Conservation (phyloP, 2,797 vertebrate species). For the Neosilurus hyrtlii region DNA sequence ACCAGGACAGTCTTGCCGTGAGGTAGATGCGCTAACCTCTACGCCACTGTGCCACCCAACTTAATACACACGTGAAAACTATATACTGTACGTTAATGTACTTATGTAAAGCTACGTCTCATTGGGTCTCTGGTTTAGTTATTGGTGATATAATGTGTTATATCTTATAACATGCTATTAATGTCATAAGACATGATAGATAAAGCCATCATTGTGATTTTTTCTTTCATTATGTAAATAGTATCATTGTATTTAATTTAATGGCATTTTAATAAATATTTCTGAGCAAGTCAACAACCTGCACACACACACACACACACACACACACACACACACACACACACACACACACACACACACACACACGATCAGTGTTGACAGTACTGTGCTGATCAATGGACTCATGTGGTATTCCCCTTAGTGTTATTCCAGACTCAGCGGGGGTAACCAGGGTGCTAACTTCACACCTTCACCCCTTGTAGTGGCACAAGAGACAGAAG, state of each 20-base stretch:
- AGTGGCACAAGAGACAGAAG: slow-evolving; percentile 59
- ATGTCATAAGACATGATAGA: neutral
- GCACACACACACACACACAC: neutral
- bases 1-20: too few species aligned
- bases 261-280: neutral
- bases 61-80: neutral
- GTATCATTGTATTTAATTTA: neutral
- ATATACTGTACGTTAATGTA: neutral
- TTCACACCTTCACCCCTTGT: slow-evolving; percentile 73
- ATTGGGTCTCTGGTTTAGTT: neutral
- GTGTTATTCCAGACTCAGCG: slow-evolving; percentile 70
- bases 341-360: neutral
- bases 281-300: neutral
- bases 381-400: slow-evolving; percentile 18
- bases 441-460: slow-evolving; percentile 66
- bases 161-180: neutral
- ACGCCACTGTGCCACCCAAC: too few species aligned
- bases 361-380: slow-evolving; percentile 12
- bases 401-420: slow-evolving; percentile 53
- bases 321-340: neutral
- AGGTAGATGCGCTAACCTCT: too few species aligned
- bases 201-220: neutral
- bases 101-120: neutral
- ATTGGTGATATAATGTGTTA: neutral
- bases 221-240: neutral